Base-by-base conservation (phyloP, 2,113 vertebrate species). In the Seriola quinqueradiata region DNA sequence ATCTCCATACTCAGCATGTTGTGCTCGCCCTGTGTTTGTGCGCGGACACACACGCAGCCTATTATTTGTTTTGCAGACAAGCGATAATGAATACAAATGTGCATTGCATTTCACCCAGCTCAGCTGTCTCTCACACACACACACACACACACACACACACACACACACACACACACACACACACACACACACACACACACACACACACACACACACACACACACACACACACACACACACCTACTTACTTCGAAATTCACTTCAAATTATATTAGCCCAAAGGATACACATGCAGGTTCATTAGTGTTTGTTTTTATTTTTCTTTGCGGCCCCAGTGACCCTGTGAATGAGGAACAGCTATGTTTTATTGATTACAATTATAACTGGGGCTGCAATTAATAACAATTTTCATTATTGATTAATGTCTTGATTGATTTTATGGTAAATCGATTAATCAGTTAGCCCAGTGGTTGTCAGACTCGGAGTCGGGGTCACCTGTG, bases 11-110 rank as follows among this genome's bases (percentile, higher is more conserved):
- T 84, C 84, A 64, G 72, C 87, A 70, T 75, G 79, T 81, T 64
- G 78, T 40, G 59, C 44, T 77, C 34, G 10, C 55, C 66, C 2
- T 19, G 46, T 38, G 70, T 72, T 75, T 77, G 32, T 23, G 57
- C 66, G 23, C 5, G 21, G 19, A 63, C n/a, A 75, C 54, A 60
- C 75, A 82, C 71, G 0, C 58, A 21, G 67, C 42, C 75, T 85
- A 61, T 83, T 89, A 89, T 91, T 90, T 90, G 80, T 92, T 90
- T 89, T 82, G 64, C 87, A 77, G 86, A 71, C 87, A 67, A 83
- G 81, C 57, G 6, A 75, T 93, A 93, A 94, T 93, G 89, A 93
- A 93, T 90, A 93, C 87, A 92, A 94, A 93, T 93, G 84, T 74
- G 77, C 65, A 40, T 76, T 55, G 64, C 76, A 52, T 91, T 88